Evolutionary conservation across 2,113 vertebrate genomes (phyloP).

Genomic region (Rhabdomys dilectus): DNA sequence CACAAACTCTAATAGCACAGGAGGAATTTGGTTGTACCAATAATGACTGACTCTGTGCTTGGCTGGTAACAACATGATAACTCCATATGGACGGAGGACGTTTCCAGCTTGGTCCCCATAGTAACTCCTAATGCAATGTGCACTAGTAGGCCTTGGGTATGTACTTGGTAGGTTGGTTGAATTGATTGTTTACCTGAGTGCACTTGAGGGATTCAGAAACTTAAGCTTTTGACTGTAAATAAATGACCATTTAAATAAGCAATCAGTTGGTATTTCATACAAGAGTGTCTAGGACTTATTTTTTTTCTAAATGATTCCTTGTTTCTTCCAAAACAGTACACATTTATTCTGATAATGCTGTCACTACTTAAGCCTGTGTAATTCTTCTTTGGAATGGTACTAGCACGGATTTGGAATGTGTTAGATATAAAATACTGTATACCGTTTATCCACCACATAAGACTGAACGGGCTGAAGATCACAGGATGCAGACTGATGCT

Average conservation of each 20-base stretch:
- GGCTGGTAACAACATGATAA: conserved; percentile 66
- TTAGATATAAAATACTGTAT: conserved; percentile 15
- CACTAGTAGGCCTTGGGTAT: conserved; percentile 59
- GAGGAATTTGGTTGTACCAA: conserved; percentile 48
- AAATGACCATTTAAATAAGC: conserved; percentile 41
- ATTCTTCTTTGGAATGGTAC: conserved; percentile 56
- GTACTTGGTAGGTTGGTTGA: conserved; percentile 34
- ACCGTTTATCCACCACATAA: conserved; percentile 26
- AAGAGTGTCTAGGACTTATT: conserved; percentile 8
- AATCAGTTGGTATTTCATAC: conserved; percentile 52
- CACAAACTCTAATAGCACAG: conserved; percentile 44
- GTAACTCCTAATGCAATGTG: conserved; percentile 40
- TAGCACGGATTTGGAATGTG: conserved; percentile 38
- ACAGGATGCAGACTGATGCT: neutral
- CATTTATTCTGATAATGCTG: conserved; percentile 33
- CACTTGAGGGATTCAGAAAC: conserved; percentile 55
- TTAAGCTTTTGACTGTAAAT: conserved; percentile 62
- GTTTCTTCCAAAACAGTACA: conserved; percentile 50
- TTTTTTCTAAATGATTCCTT: neutral
- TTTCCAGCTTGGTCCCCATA: conserved; percentile 49
- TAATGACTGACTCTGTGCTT: neutral
- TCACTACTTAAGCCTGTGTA: conserved; percentile 42
- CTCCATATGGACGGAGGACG: conserved; percentile 47
- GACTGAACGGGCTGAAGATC: neutral
- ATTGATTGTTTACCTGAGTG: conserved; percentile 36